Evolutionary conservation across 2,113 vertebrate species (phyloP), one percentile per base, ranked within the genome.

Genomic region (Hemibagrus wyckioides): DNA sequence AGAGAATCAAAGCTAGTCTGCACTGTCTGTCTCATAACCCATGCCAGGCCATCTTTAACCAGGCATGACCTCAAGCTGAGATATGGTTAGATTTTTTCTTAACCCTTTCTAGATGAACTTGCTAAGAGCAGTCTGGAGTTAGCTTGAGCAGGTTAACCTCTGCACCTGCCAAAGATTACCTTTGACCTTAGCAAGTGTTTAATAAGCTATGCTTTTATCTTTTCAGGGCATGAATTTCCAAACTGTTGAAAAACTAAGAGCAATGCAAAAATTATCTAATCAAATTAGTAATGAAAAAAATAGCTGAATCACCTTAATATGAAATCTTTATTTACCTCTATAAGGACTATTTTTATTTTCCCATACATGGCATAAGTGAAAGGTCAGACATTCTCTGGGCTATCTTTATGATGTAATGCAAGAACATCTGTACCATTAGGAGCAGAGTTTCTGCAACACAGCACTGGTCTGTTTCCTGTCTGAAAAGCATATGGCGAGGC

Each of bases 1-100:
- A 33, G 85, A 93, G 92, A 90, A 91, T 91, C 89, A 90, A 91
- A 91, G 79, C 88, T 87, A 85, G 48, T 84, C 90, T 91, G 84
- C 56, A 85, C 80, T 84, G 76, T 90, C 88, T 83, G 86, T 89
- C 90, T 92, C 93, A 92, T 93, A 90, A 86, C 61, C 83, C 83
- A 75, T 25, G n/a, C 71, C 63, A 80, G 63, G 50, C 71, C 73
- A 65, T 52, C 54, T 65, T 83, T 65, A 89, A 79, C 77, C 87
- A 86, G 50, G 52, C 52, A 85, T 87, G 82, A 87, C 61, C 89
- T 41, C 83, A 41, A 33, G 33, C 81, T 84, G 65, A 14, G 67
- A 85, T 82, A 75, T 79, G 28, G 69, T 65, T 85, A 61, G 79
- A 87, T 80, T 86, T 80, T 80, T 84, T 67, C 54, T 75, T 80